phyloP scores from a whole-genome alignment of 2,888 invertebrate genomes.

The Taphrorychus bicolor region DNA sequence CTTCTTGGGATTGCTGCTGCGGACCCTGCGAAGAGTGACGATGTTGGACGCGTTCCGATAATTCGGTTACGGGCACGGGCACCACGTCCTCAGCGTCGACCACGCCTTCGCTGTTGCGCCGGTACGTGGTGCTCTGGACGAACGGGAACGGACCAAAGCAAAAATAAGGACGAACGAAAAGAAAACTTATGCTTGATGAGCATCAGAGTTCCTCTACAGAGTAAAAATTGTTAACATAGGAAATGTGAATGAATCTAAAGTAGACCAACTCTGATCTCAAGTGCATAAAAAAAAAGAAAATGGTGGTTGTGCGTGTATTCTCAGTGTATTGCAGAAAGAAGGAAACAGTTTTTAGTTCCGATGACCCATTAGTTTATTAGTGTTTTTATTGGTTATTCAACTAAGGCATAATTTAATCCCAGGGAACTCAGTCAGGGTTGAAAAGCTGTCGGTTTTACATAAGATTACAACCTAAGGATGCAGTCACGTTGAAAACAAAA shows the following conservation, averaged over 20 bases:
- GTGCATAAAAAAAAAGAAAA: conserved; percentile 4
- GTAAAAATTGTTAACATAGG: no score
- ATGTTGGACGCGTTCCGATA: conserved; percentile 54
- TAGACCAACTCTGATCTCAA: background rate
- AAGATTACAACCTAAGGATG: no score
- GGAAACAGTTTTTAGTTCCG: no score
- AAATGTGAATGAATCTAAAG: background rate
- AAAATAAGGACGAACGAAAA: background rate
- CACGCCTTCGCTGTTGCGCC: conserved; percentile 61
- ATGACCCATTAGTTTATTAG: no score
- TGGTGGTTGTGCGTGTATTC: conserved; percentile 9
- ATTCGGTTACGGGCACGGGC: conserved; percentile 59
- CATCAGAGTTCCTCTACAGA: no score
- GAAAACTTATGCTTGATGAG: no score
- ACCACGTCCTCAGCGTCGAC: conserved; percentile 59
- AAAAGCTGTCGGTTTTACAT: no score
- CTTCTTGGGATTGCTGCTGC: conserved; percentile 68
- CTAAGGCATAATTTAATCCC: no score
- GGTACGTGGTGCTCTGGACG: conserved; percentile 54
- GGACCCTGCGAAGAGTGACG: conserved; percentile 52
- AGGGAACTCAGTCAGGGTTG: no score
- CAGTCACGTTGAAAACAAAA: no score
- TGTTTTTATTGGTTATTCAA: no score
- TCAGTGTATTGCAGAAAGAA: no score
- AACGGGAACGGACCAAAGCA: conserved; percentile 5